Evolutionary conservation across 2,113 vertebrate species (phyloP), one percentile per base, ranked within the genome.

Genomic region (Columbina picui): DNA sequence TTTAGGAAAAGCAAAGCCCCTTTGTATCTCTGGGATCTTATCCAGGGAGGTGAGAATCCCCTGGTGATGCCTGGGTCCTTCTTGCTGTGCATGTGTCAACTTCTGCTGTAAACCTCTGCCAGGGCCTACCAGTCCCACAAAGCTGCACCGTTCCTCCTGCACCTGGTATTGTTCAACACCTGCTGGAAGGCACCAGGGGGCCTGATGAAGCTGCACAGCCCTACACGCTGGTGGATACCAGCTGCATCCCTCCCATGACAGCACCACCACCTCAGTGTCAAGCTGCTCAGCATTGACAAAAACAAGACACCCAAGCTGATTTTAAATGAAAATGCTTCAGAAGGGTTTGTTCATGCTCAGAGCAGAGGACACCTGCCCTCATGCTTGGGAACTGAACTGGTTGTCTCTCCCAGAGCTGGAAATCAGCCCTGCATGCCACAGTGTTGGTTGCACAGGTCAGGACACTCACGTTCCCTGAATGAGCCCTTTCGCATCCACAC

Each of bases 391-490:
- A 45, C 12, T 9, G 36, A 68, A 41, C 12, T 26, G 26, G 26
- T 26, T 52, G 50, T 26, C 25, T 73, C 45, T 74, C 43, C 45
- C 71, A 79, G 36, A 39, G 71, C 21, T 75, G 34, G 52, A 75
- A 83, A 84, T 2, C 67, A 43, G 3, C 47, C 1, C 60, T 65
- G 25, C 1, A 0, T 16, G 10, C 30, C 32, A 23, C 18, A 21
- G 36, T 2, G 0, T 5, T 38, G 21, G 12, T 5, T 36, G 32
- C 65, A 52, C 0, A 1, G 41, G 14, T 3, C 2, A 1, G 11
- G 6, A 5, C 38, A 12, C 12, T 39, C 4, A 0, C 32, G 68
- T 43, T 20, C 38, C 17, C 1, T 25, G 36, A 61, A 4, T 0
- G 1, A 67, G 17, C 12, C 29, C 13, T 64, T 61, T 32, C 12